Evolutionary conservation across 2,797 vertebrate species (phyloP).

Genomic region (Lepus oiostolus): DNA sequence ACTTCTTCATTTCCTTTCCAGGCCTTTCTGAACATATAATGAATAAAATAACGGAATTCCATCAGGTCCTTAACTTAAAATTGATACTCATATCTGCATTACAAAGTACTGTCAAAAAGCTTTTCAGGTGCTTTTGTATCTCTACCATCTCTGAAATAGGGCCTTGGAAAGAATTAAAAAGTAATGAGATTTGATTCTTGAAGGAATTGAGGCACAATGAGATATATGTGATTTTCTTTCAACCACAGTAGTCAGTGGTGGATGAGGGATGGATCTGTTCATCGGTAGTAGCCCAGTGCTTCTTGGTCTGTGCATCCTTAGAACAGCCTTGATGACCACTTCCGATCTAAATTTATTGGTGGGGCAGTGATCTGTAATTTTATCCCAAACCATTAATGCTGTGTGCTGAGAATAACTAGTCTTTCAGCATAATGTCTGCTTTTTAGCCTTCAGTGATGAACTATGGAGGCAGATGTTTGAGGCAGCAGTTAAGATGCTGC

Average conservation of each 20-base stretch:
- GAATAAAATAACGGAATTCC: conserved; percentile 44
- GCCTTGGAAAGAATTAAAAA: neutral
- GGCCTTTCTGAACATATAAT: conserved; percentile 42
- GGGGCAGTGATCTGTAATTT: neutral
- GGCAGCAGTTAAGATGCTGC: too few species aligned
- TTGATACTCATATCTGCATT: conserved; percentile 11
- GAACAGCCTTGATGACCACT: neutral
- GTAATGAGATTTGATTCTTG: neutral
- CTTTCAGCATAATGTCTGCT: conserved; percentile 46
- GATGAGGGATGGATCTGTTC: neutral
- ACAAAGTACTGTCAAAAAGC: neutral
- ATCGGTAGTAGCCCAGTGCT: neutral
- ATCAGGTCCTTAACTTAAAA: conserved; percentile 2
- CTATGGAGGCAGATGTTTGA: too few species aligned
- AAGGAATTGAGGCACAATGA: neutral
- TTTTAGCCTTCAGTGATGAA: conserved; percentile 47
- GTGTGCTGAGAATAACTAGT: conserved; percentile 18
- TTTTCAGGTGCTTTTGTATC: conserved; percentile 56
- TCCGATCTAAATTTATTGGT: neutral
- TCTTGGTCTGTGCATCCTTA: neutral
- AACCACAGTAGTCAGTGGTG: neutral
- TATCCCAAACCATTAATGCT: conserved; percentile 29
- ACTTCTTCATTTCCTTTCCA: neutral
- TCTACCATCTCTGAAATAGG: neutral
- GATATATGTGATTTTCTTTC: neutral